Evolutionary conservation across 2,888 invertebrate species (phyloP), one percentile per base, ranked within the genome.

Genomic region (Iselma pallidipennis): DNA sequence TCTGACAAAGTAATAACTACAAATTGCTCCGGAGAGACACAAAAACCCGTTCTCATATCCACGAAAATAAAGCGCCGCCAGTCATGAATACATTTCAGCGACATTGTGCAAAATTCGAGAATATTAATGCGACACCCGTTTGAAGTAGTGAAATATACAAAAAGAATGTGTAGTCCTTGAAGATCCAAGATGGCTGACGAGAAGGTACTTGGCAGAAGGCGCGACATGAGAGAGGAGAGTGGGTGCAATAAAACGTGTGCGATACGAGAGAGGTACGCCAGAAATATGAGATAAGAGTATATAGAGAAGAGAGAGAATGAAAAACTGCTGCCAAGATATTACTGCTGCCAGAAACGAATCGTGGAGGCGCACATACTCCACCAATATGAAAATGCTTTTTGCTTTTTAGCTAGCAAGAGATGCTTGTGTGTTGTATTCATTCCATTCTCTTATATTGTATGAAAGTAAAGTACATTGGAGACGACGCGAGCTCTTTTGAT

Each of bases 211-310:
- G 71, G 61, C 65, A 68, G 72, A 74, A 71, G 67, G 71, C 70
- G 71, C 67, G 68, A 73, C 72, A 71, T 71, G 74, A 76, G 16
- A 37, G 37, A 14, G n/a, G 31, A 73, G 72, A 75, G 74, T 71
- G 73, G 71, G 68, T 70, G 75, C 74, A 78, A 77, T 76, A 78
- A 77, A 77, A 76, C 76, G 75, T 77, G 74, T 76, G 76, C 76
- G 76, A 78, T 77, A 77, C 71, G 74, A 73, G 71, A 75, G 74
- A 74, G 72, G 72, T 72, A 74, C 71, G 74, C 71, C 67, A 74
- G 77, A 74, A 75, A 76, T 75, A 74, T 74, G 71, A 76, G 76
- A 76, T 74, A 75, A 75, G 73, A 71, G 71, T 67, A n/a, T 55
- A 14, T 37, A 52, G 19, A 37, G 16, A 16, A 37, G 16, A 53